phyloP scores from a whole-genome alignment of 2,888 invertebrate species.

The Chymomyza caudatula region DNA sequence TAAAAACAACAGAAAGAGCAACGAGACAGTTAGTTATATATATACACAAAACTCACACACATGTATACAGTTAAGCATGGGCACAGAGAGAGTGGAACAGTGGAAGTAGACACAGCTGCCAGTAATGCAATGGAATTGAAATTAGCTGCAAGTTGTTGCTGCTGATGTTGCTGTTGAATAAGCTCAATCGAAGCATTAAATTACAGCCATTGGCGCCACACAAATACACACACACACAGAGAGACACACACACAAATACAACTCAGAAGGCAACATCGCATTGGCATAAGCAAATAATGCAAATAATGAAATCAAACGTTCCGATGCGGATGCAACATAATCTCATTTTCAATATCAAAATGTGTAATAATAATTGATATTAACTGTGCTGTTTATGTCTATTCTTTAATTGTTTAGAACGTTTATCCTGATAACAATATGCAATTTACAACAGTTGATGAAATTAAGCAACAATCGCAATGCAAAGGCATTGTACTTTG shows the following conservation, averaged over 20 bases:
- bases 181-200: conserved; percentile 68
- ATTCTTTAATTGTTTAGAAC: not conserved
- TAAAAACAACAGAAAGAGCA: conserved; percentile 16
- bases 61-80: not conserved
- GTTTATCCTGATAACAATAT: not conserved
- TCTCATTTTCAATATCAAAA: not conserved
- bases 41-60: conserved; percentile 4
- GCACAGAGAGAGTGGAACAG: not conserved
- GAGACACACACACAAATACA: not conserved
- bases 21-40: conserved; percentile 6
- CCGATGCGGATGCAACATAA: not conserved
- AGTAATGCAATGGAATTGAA: conserved; percentile 2
- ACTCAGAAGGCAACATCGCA: not conserved
- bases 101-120: not conserved
- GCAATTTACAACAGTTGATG: not conserved
- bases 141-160: conserved; percentile 26
- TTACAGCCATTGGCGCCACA: conserved; percentile 56
- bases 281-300: not conserved
- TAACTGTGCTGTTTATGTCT: not conserved
- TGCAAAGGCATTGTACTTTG: conserved; percentile 2
- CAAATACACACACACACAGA: conserved; percentile 33
- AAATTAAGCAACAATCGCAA: not conserved
- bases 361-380: not conserved
- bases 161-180: conserved; percentile 46
- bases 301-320: not conserved